Evolutionary conservation across 2,113 vertebrate species (phyloP).

Genomic region (Accipiter cooperii): DNA sequence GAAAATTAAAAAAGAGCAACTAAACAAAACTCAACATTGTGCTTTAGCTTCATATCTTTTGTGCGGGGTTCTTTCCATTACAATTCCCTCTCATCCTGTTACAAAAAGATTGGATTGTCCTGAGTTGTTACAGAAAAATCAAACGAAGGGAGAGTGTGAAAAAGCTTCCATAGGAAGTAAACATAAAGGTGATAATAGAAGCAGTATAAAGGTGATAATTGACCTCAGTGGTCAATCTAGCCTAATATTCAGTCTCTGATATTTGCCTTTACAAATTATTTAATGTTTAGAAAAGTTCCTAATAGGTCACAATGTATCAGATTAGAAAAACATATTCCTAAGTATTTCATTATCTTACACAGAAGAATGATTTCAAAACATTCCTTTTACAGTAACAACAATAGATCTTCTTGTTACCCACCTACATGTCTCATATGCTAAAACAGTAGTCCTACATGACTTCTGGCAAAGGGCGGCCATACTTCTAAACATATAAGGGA

Average conservation of each 20-base stretch:
- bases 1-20: background rate
- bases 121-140: background rate
- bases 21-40: background rate
- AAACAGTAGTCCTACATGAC: background rate
- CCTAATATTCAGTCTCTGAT: background rate
- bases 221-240: background rate
- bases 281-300: background rate
- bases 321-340: background rate
- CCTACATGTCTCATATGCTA: background rate
- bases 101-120: background rate
- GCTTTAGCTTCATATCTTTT: background rate
- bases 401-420: background rate
- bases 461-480: background rate
- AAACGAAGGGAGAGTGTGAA: background rate
- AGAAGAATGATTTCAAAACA: background rate
- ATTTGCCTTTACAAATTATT: background rate
- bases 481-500: background rate
- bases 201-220: background rate
- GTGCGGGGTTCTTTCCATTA: background rate
- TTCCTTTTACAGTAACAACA: background rate
- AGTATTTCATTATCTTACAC: background rate
- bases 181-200: background rate
- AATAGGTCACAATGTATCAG: background rate
- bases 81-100: background rate
- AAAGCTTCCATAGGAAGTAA: background rate